Conservation (phyloP, 2,113 vertebrate species). For the Meles meles region DNA sequence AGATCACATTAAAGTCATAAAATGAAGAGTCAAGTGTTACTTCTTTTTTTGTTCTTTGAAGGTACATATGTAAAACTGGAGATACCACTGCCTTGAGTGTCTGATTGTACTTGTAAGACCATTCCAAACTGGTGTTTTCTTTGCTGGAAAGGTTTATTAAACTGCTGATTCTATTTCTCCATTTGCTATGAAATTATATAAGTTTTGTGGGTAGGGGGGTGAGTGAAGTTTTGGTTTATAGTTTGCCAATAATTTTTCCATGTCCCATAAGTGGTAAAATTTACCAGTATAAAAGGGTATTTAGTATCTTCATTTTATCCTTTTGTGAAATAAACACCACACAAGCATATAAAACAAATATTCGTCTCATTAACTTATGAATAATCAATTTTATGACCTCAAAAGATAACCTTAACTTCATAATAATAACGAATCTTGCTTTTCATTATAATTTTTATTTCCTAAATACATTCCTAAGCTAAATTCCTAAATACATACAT, state of each 20-base stretch:
- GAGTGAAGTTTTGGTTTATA: not conserved
- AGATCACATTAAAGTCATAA: not conserved
- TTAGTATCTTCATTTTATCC: not conserved
- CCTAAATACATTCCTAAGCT: not conserved
- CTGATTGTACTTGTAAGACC: not conserved
- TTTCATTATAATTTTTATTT: constrained; percentile 39
- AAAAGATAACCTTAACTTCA: not conserved
- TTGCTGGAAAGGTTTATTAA: constrained; percentile 15
- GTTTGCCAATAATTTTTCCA: not conserved
- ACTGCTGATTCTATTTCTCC: not conserved
- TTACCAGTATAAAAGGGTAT: not conserved
- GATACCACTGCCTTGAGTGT: not conserved
- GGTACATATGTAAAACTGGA: not conserved
- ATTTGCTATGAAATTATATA: not conserved
- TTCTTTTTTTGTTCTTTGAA: not conserved
- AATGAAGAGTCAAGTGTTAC: not conserved
- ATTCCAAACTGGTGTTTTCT: not conserved
- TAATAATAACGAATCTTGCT: not conserved
- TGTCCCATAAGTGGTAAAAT: constrained; percentile 5
- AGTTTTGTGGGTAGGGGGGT: not conserved
- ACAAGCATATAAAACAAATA: constrained; percentile 17
- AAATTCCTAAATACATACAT: not conserved
- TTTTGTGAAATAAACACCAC: not conserved
- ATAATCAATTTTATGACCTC: not conserved
- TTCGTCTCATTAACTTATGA: constrained; percentile 32